These are phyloP conservation scores for Trogon surrucura DNA, from an alignment of 2,113 vertebrate species.

Conservation along the genomic window DNA sequence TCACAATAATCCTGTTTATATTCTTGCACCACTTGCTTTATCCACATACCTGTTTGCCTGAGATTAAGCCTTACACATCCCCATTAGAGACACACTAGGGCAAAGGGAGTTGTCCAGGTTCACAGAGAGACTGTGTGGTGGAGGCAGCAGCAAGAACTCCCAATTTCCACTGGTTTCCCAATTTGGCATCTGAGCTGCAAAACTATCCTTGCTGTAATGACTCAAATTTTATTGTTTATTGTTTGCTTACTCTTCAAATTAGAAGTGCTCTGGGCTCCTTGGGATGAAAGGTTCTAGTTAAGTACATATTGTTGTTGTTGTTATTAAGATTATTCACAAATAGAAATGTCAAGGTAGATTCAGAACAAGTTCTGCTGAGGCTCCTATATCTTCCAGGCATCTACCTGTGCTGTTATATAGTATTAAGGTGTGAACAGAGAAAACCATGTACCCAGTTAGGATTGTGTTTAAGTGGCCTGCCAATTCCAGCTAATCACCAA, in stretches of 20 bases:
- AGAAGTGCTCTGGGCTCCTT: slow-evolving; percentile 1
- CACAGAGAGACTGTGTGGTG: not conserved
- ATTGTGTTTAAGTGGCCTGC: slow-evolving; percentile 67
- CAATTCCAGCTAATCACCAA: slow-evolving; percentile 70
- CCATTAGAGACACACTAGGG: not conserved
- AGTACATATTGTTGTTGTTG: not conserved
- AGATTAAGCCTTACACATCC: not conserved
- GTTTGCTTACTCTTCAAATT: not conserved
- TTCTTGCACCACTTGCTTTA: not conserved
- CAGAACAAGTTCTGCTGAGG: slow-evolving; percentile 25
- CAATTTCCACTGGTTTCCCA: not conserved
- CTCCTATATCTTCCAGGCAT: slow-evolving; percentile 33
- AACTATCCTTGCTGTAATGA: not conserved
- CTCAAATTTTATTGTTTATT: not conserved
- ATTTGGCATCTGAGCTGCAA: not conserved
- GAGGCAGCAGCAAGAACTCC: not conserved
- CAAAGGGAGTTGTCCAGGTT: not conserved
- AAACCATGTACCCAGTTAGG: slow-evolving; percentile 9
- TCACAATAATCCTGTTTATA: not conserved
- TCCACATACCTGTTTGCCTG: not conserved
- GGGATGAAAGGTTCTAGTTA: slow-evolving; percentile 3
- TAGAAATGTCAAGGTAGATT: slow-evolving; percentile 12
- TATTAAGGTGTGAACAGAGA: slow-evolving; percentile 21
- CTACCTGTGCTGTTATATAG: not conserved
- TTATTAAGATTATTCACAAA: slow-evolving; percentile 30